Conservation (phyloP, 2,888 invertebrate genomes). For the Tineola bisselliella region DNA sequence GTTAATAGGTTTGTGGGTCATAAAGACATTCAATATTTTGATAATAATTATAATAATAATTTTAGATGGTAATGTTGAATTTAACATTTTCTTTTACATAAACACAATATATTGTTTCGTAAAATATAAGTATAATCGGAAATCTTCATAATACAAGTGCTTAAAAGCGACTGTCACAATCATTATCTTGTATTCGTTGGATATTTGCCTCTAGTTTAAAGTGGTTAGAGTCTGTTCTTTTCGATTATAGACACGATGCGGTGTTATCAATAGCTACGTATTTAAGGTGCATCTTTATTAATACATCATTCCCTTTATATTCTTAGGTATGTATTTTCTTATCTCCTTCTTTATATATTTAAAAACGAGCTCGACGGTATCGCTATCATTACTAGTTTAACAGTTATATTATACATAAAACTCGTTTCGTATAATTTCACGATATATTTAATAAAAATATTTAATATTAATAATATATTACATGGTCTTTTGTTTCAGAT, state of each 20-base stretch:
- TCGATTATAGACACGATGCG: not conserved
- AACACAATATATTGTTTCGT: too few relatives aligned
- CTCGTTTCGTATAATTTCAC: too few relatives aligned
- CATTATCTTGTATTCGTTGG: slow-evolving; percentile 5
- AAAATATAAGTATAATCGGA: not conserved
- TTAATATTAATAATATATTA: not conserved
- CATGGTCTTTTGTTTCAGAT: not conserved
- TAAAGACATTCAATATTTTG: too few relatives aligned
- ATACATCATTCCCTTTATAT: not conserved
- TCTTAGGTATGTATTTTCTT: not conserved
- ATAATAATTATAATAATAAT: too few relatives aligned
- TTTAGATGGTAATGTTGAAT: too few relatives aligned
- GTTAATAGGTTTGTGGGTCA: too few relatives aligned
- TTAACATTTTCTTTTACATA: too few relatives aligned
- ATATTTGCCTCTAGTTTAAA: slow-evolving; percentile 5
- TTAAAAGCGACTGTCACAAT: slow-evolving; percentile 3
- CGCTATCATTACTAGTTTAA: not conserved
- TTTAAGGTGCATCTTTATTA: not conserved
- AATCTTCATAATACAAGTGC: not conserved
- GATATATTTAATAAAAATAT: too few relatives aligned
- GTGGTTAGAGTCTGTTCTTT: not conserved
- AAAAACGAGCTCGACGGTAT: not conserved
- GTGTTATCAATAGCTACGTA: not conserved
- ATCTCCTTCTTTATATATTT: not conserved
- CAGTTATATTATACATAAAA: too few relatives aligned